phyloP scores from a whole-genome alignment of 1,140 invertebrate species.

The Venustaconcha ellipsiformis region DNA sequence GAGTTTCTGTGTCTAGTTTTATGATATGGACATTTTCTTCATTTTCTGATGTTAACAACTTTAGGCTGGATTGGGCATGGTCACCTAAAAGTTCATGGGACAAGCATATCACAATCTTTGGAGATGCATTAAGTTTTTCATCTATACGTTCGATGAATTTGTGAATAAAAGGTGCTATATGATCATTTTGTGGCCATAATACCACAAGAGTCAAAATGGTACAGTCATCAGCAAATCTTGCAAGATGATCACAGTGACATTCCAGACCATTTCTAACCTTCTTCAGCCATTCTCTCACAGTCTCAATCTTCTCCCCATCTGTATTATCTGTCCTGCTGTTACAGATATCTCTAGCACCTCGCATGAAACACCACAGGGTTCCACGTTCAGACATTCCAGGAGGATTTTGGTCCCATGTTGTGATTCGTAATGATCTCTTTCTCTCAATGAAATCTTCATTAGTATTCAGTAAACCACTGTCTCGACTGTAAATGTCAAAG shows the following conservation, averaged over 20 bases:
- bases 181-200: conserved; percentile 35
- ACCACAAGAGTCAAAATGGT: conserved; percentile 37
- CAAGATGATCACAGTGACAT: conserved; percentile 32
- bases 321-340: conserved; percentile 27
- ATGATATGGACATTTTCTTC: conserved; percentile 15
- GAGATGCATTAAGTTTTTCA: conserved; percentile 21
- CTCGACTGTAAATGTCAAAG: conserved; percentile 27
- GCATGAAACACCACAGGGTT: conserved; percentile 45
- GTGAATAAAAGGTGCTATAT: conserved; percentile 19
- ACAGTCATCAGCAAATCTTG: conserved; percentile 37
- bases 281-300: conserved; percentile 30
- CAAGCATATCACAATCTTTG: conserved; percentile 33
- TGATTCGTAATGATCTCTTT: conserved; percentile 31
- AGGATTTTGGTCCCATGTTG: conserved; percentile 34
- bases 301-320: conserved; percentile 4
- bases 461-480: conserved; percentile 30
- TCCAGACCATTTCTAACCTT: conserved; percentile 22
- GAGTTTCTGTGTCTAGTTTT: too few relatives aligned
- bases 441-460: conserved; percentile 33
- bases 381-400: conserved; percentile 31
- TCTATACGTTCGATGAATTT: conserved; percentile 32
- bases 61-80: conserved; percentile 1
- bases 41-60: conserved; percentile 12
- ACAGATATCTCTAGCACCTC: conserved; percentile 38
- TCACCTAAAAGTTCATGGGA: conserved; percentile 1